Percentiles rank a stretch among this genome's conserved stretches.
phyloP scores from a whole-genome alignment of 2,113 vertebrate genomes.

The Circaetus cinerascens region DNA sequence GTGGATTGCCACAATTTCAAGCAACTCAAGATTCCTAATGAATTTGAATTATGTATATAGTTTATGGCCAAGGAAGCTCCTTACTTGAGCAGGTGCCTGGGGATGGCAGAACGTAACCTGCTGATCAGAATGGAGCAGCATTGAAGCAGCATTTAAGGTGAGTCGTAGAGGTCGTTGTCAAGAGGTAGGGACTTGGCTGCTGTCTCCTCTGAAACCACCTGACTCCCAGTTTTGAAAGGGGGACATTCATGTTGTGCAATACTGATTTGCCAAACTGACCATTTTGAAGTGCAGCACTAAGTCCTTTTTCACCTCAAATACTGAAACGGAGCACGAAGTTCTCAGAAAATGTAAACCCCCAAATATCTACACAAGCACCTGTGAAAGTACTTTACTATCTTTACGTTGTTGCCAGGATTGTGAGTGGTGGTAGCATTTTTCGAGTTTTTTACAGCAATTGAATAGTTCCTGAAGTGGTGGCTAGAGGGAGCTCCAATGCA shows the following conservation, averaged over 20 bases:
- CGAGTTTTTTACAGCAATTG: accelerated
- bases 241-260: accelerated
- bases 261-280: accelerated
- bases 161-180: background rate
- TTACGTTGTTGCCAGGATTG: accelerated
- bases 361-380: background rate
- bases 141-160: background rate
- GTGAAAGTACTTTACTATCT: accelerated
- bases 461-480: background rate
- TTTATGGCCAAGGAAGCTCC: background rate
- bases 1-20: background rate
- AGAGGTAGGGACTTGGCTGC: background rate
- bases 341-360: accelerated
- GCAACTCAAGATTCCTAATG: background rate
- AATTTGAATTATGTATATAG: background rate
- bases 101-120: background rate
- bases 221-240: accelerated
- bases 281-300: accelerated
- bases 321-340: background rate
- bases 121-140: accelerated
- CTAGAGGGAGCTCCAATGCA: constrained; percentile 63
- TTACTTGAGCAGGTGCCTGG: background rate
- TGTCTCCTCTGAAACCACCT: background rate
- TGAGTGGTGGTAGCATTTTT: accelerated
- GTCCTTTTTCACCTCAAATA: background rate